Conservation (phyloP, 1,140 invertebrate species). For the Parapsyche elsis region DNA sequence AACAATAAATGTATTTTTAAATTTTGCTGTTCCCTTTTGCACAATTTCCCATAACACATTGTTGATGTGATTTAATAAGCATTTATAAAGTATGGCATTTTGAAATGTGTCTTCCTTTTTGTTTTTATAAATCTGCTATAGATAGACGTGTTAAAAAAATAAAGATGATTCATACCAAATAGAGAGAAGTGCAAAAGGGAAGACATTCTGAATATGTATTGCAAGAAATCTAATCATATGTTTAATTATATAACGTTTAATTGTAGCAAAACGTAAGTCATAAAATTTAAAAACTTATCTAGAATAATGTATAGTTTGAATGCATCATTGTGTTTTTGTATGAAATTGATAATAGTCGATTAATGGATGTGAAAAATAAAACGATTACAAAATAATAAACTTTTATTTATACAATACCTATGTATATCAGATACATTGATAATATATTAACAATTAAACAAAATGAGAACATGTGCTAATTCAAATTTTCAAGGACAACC, state of each 20-base stretch:
- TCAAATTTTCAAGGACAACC: too few species aligned
- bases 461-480: too few species aligned
- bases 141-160: background rate
- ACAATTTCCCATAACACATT: background rate
- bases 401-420: background rate
- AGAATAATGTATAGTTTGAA: background rate
- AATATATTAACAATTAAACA: too few species aligned
- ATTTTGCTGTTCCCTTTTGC: background rate
- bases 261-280: background rate
- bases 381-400: background rate
- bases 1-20: too few species aligned
- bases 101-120: background rate
- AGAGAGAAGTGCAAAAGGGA: background rate
- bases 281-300: background rate
- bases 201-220: background rate
- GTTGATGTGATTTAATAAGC: background rate
- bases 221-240: background rate
- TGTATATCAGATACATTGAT: too few species aligned
- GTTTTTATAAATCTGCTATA: background rate
- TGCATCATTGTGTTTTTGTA: conserved; percentile 32
- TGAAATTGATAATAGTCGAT: conserved; percentile 33
- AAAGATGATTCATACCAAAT: background rate
- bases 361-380: conserved; percentile 40
- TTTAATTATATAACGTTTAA: background rate
- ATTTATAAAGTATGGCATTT: background rate